A percentile compares a stretch with the other conserved stretches of the same genome.
Conservation (phyloP, 2,113 vertebrate genomes). For the Phoxinus phoxinus region DNA sequence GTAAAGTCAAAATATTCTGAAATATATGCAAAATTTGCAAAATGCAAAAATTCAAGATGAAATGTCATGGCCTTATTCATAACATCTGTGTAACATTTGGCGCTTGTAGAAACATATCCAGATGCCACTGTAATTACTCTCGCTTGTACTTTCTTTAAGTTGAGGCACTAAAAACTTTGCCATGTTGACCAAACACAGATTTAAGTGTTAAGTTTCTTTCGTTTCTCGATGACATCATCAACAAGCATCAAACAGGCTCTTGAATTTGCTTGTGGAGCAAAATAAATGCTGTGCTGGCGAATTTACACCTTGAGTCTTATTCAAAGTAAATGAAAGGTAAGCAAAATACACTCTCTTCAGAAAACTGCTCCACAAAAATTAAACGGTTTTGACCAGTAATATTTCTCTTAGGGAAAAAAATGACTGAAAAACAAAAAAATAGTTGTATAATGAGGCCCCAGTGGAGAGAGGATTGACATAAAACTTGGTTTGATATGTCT, state of each 20-base stretch:
- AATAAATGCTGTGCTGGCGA: neutral
- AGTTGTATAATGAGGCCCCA: constrained; percentile 69
- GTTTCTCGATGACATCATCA: constrained; percentile 13
- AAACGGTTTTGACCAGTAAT: constrained; percentile 63
- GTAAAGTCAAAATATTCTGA: neutral
- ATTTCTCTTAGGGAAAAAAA: constrained; percentile 65
- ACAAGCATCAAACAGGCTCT: constrained; percentile 19
- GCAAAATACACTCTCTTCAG: constrained; percentile 19
- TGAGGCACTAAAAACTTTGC: constrained; percentile 39
- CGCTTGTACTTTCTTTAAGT: constrained; percentile 24
- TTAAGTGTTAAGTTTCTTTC: constrained; percentile 50
- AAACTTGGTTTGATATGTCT: constrained; percentile 47
- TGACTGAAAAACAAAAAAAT: neutral
- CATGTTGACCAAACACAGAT: constrained; percentile 47
- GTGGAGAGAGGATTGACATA: constrained; percentile 70
- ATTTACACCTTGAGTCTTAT: constrained; percentile 5
- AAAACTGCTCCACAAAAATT: constrained; percentile 1
- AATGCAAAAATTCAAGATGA: neutral
- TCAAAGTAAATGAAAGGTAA: constrained; percentile 3
- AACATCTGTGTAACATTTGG: constrained; percentile 33
- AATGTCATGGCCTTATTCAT: neutral
- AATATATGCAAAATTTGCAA: neutral
- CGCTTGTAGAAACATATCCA: constrained; percentile 39
- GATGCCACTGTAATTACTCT: constrained; percentile 43
- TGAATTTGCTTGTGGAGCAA: constrained; percentile 27